Conservation (phyloP, 2,888 invertebrate genomes). For the Drosophila seclusa region DNA sequence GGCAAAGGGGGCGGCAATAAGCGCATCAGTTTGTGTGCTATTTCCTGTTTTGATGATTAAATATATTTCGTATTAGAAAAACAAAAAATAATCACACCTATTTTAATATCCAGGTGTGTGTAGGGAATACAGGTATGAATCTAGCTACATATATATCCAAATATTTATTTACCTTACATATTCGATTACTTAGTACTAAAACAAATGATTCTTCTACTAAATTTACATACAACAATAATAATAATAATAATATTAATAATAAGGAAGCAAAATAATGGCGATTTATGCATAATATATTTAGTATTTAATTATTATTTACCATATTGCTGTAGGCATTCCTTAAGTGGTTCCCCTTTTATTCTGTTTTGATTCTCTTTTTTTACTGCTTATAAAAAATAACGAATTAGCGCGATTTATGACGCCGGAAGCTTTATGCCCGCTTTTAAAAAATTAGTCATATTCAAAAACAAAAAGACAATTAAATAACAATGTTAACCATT, state of each 20-base stretch:
- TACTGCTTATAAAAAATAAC: neutral
- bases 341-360: neutral
- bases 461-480: neutral
- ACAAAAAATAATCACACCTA: no score
- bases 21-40: neutral
- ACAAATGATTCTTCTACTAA: accelerated
- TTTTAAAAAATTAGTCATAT: neutral
- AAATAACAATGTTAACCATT: neutral
- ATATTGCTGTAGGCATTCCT: neutral
- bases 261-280: neutral
- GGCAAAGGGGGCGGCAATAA: neutral
- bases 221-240: neutral
- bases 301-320: no score
- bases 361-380: neutral
- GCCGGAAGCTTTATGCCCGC: neutral
- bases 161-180: neutral
- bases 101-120: neutral
- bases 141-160: no score
- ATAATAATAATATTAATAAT: neutral
- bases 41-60: neutral
- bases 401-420: neutral
- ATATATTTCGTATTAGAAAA: neutral
- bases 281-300: neutral
- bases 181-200: neutral
- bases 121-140: no score